Conservation (phyloP, 2,797 vertebrate genomes). For the Pipistrellus pipistrellus region DNA sequence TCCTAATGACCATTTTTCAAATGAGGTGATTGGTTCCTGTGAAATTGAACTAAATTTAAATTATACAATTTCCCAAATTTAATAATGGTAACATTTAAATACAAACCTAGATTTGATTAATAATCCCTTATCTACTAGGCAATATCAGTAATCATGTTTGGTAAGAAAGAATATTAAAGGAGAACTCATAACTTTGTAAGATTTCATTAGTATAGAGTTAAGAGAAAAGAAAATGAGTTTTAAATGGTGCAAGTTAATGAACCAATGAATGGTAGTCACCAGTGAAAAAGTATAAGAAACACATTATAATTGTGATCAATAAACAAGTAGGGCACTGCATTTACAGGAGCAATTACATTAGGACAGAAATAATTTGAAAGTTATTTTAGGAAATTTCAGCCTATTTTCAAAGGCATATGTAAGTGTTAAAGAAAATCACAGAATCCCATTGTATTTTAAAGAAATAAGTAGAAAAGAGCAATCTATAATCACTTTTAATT, state of each 20-base stretch:
- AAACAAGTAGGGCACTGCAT: constrained; percentile 24
- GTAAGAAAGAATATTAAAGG: constrained; percentile 64
- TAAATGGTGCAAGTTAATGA: constrained; percentile 75
- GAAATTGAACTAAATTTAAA: constrained; percentile 56
- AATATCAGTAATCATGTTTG: constrained; percentile 32
- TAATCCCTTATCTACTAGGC: neutral
- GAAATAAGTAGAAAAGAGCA: neutral
- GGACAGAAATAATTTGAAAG: constrained; percentile 65
- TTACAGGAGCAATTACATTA: constrained; percentile 69
- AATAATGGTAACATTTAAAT: constrained; percentile 39
- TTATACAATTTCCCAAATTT: neutral
- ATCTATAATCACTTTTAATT: constrained; percentile 27
- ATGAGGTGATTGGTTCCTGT: neutral
- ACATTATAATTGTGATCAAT: constrained; percentile 70
- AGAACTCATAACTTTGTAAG: constrained; percentile 66
- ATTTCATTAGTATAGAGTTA: constrained; percentile 65
- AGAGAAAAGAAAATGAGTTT: constrained; percentile 71
- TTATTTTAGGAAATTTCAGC: constrained; percentile 64
- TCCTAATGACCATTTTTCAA: constrained; percentile 30
- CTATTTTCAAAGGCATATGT: neutral
- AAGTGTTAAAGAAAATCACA: constrained; percentile 32
- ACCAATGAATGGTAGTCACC: constrained; percentile 66
- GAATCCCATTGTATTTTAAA: neutral
- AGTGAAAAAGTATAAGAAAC: constrained; percentile 48
- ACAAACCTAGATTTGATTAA: neutral